Evolutionary conservation across 2,113 vertebrate genomes (phyloP), one percentile per base, ranked within the genome.

Genomic region (Zosterops lateralis): DNA sequence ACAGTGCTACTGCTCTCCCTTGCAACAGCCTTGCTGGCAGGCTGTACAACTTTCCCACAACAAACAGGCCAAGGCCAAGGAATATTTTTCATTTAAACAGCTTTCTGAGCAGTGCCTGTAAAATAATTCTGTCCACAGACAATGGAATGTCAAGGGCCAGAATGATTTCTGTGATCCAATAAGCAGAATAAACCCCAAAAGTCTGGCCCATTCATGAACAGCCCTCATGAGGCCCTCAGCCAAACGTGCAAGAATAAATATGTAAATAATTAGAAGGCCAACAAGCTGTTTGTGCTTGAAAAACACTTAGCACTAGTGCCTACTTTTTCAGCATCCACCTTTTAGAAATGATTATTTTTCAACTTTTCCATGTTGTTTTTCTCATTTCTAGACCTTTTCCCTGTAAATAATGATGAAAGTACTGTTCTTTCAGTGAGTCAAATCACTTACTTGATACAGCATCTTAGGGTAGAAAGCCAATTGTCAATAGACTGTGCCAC

Each of bases 1-100:
- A 53, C 0, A 2, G 7, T 22, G 36, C 22, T 12, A 1, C 60
- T 16, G 44, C 26, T 81, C 45, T 40, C 19, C 15, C 20, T 45
- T 5, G 4, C 51, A 71, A 29, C 7, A 2, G 53, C 57, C 51
- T 64, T 9, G 9, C 48, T 3, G 1, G 58, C 2, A 1, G 12
- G 32, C 0, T 0, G 0, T 31, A 17, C 3, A 7, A 20, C 38
- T 93, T 68, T 65, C 54, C 68, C 50, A 44, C 40, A 34, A 25
- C 0, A 3, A 57, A 51, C 28, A 72, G 58, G 64, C 10, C 5
- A 2, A 44, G 83, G 45, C 11, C 5, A 3, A 47, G 72, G 50
- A 76, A 42, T 47, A 36, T 25, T 28, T 83, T 60, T 67, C 15
- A n/a, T 73, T 86, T 18, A 48, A 56, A 26, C 11, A 25, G 17